These are phyloP conservation scores for Ammospiza nelsoni DNA, from an alignment of 2,113 vertebrate species.

Conservation along the genomic window DNA sequence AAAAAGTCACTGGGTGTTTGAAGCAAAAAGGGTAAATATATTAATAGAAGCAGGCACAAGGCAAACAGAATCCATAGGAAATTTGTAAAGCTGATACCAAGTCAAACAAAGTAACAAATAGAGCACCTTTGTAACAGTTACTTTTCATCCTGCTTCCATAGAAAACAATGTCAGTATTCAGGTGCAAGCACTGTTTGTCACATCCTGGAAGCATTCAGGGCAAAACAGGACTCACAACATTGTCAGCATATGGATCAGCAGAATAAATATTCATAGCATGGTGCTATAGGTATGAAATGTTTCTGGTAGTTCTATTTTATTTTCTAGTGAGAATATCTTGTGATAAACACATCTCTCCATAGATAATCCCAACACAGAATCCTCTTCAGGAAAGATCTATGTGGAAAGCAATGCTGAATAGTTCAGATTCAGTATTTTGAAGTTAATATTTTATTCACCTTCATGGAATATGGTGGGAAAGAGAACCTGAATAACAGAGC, in stretches of 20 bases:
- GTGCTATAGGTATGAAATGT: neutral
- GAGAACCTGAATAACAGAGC: neutral
- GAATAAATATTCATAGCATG: neutral
- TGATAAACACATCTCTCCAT: neutral
- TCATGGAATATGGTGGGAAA: neutral
- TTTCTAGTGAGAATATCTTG: neutral
- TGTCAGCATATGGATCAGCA: neutral
- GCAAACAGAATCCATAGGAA: neutral
- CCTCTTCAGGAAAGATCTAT: neutral
- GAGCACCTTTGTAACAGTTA: neutral
- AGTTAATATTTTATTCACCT: neutral
- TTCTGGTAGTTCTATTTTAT: neutral
- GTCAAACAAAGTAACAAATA: neutral
- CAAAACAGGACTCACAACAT: neutral
- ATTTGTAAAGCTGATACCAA: neutral
- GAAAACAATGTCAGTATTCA: neutral
- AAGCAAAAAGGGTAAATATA: conserved; percentile 81
- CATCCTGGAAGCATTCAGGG: neutral
- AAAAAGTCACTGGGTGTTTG: conserved; percentile 88
- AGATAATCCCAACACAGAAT: neutral
- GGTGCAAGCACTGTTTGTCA: neutral
- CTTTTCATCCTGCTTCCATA: neutral
- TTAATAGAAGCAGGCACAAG: neutral
- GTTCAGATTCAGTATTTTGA: neutral
- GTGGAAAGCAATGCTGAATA: neutral